Base-by-base conservation (phyloP, 2,113 vertebrate genomes). In the Catharus fuscescens region DNA sequence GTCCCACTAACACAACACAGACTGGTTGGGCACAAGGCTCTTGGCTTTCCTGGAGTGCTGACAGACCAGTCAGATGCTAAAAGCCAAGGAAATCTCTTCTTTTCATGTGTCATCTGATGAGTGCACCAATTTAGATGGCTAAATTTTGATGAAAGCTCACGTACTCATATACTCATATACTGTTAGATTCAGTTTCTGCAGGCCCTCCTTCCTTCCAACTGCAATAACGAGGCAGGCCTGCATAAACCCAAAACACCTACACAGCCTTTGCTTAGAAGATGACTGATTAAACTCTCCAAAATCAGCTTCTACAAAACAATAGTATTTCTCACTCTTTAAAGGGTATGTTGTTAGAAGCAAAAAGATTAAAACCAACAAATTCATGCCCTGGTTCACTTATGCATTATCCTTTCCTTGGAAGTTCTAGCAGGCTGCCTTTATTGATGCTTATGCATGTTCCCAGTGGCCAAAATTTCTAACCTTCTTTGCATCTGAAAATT, bases 171-270 rank as follows among this genome's bases (percentile, higher is more conserved):
- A 18, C 32, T 81, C 28, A 9, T 14, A 20, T 2, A 5, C 7
- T 5, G 4, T 20, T 47, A 38, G 29, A 52, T 65, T 67, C 21
- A 2, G 3, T 12, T 40, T 40, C 66, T 78, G 18, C 45, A 56
- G 19, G 18, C 5, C 10, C 6, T 59, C 32, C 29, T 74, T 74
- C 44, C 36, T 90, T 54, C 26, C 32, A 67, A 17, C n/a, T 52
- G 16, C 24, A 61, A 18, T 20, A 81, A 73, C 18, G 67, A 2
- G 5, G 29, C 20, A 74, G 16, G 21, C 2, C 14, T 57, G 8
- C 5, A 15, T 2, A 0, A 11, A 38, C 4, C 9, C 19, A 61
- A n/a, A 71, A 20, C 5, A 4, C 12, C 6, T 24, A 31, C 10
- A 48, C 8, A 73, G 15, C 4, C 5, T 77, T 54, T 42, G 12